These are phyloP conservation scores for Rambutsinella grinnellia DNA, from an alignment of 2,888 invertebrate species.

Conservation along the genomic window DNA sequence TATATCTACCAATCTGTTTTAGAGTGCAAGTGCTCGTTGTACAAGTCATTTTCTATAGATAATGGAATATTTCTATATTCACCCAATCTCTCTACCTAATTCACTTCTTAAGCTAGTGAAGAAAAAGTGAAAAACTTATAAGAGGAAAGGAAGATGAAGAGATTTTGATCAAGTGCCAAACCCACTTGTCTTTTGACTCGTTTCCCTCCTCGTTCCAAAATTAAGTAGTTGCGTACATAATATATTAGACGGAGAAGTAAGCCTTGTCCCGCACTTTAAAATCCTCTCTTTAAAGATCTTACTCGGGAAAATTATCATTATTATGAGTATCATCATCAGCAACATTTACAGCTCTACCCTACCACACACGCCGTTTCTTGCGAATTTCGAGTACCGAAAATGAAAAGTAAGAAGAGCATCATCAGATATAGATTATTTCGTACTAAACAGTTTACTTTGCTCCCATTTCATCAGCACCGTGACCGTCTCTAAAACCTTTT, in stretches of 20 bases:
- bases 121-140: slow-evolving; percentile 13
- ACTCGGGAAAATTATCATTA: slow-evolving; percentile 8
- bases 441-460: too few species aligned
- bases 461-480: too few species aligned
- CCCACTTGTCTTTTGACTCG: slow-evolving; percentile 60
- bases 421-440: too few species aligned
- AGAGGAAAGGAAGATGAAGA: slow-evolving; percentile 52
- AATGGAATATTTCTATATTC: too few species aligned
- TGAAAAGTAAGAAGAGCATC: too few species aligned
- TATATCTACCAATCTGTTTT: slow-evolving; percentile 17
- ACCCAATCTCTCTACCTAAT: slow-evolving; percentile 18
- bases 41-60: too few species aligned
- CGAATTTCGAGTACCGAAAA: too few species aligned
- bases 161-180: slow-evolving; percentile 61
- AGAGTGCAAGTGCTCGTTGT: slow-evolving; percentile 1
- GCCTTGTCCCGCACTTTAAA: too few species aligned
- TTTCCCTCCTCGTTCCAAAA: slow-evolving; percentile 48
- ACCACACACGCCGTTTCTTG: too few species aligned
- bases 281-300: slow-evolving; percentile 2
- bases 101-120: slow-evolving; percentile 19
- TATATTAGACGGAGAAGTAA: neutral
- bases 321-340: slow-evolving; percentile 35
- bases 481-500: too few species aligned
- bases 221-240: slow-evolving; percentile 17
- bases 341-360: slow-evolving; percentile 3